Base-by-base conservation (phyloP, 2,113 vertebrate genomes). In the Cyprinus carpio region DNA sequence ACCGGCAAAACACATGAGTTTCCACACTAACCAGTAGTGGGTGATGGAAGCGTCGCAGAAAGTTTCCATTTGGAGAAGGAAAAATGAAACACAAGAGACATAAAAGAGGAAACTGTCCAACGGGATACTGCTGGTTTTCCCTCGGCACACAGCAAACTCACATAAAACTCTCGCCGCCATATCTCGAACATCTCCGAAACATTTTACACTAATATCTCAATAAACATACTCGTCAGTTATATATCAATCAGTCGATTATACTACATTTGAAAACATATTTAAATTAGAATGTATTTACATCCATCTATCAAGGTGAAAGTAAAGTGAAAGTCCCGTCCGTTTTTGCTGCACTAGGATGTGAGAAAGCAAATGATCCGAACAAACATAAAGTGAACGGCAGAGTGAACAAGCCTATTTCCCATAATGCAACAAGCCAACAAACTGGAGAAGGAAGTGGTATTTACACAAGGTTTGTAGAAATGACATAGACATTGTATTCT, bases 391-490 rank as follows among this genome's bases (percentile, higher is more conserved):
- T 54, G 51, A 54, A 54, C 4, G 13, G 46, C n/a, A 51, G 16
- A 20, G 74, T 31, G 25, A 49, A 18, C 15, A 25, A 60, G 20
- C 31, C 51, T 10, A 80, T 83, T 84, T 40, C 89, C 56, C 87
- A 89, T 90, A 76, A 34, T 71, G 81, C 76, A 77, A 79, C 40
- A 18, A 72, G 79, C 86, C 89, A 46, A 82, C 3, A 12, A 71
- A 75, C 65, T 58, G 80, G 29, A 11, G 37, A 6, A 51, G 23
- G 34, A 40, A 74, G 37, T 86, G 85, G 75, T 90, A 91, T 92
- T 85, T 91, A 92, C 90, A 92, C 77, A 83, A 54, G 74, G 82
- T 64, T 54, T 90, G 82, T 92, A 90, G 89, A 94, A 93, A 90
- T 79, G 65, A 10, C 56, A 84, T 80, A 60, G 86, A 89, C 84